Percentiles rank a stretch among this genome's conserved stretches.
Conservation (phyloP, 2,888 invertebrate species). For the Slavum lentiscoides region DNA sequence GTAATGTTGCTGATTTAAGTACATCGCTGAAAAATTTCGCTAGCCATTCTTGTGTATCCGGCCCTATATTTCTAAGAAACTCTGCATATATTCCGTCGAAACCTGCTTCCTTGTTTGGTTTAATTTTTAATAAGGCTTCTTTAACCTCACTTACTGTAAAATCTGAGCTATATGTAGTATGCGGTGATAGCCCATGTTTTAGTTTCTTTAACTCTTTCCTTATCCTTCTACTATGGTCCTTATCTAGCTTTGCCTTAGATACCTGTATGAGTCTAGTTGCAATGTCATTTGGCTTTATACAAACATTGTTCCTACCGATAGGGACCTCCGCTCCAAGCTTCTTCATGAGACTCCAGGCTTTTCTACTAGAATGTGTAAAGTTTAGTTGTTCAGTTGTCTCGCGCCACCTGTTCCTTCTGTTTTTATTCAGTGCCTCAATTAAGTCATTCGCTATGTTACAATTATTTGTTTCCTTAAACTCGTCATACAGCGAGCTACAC, state of each 20-base stretch:
- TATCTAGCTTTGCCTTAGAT: not conserved
- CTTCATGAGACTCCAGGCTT: slow-evolving; percentile 4
- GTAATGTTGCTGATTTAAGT: not conserved
- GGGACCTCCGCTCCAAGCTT: not conserved
- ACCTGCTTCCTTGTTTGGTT: not conserved
- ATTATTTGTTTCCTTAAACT: not conserved
- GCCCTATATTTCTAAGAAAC: not conserved
- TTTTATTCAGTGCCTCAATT: slow-evolving; percentile 5
- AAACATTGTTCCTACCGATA: too few relatives aligned
- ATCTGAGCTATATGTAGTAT: not conserved
- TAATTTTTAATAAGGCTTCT: not conserved
- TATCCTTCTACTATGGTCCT: not conserved
- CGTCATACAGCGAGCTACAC: slow-evolving; percentile 17
- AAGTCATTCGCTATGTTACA: not conserved
- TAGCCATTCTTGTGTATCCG: slow-evolving; percentile 11
- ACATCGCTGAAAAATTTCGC: not conserved
- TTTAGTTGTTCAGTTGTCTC: not conserved
- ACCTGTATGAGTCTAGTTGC: slow-evolving; percentile 4
- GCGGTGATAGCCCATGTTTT: too few relatives aligned
- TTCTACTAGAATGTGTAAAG: slow-evolving; percentile 4
- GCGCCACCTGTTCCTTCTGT: slow-evolving; percentile 8
- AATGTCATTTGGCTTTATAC: not conserved
- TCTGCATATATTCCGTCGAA: not conserved
- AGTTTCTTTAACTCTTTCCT: not conserved
- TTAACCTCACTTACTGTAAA: not conserved